phyloP scores from a whole-genome alignment of 2,888 invertebrate genomes.

The Branchipolynoe longqiensis region DNA sequence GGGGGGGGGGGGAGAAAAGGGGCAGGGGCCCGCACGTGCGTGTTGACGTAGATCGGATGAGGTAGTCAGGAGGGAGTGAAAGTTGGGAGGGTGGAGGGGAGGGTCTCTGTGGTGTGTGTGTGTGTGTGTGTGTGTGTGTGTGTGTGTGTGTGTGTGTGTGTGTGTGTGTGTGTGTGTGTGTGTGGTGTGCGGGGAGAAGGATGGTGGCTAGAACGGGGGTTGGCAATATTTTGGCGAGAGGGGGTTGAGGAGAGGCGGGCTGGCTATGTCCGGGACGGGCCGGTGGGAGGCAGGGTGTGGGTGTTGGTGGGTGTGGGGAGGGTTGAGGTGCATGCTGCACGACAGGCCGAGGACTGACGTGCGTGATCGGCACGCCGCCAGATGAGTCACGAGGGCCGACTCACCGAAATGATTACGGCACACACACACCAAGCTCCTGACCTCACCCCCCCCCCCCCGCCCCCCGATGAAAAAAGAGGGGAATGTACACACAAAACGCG shows the following conservation, averaged over 20 bases:
- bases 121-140: neutral
- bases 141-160: neutral
- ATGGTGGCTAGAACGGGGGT: neutral
- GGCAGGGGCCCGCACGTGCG: too few species aligned
- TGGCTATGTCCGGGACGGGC: neutral
- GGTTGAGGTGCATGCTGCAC: neutral
- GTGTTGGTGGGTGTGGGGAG: neutral
- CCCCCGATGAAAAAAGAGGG: neutral
- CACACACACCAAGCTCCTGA: slow-evolving; percentile 7
- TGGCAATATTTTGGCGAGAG: neutral
- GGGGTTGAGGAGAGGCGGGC: neutral
- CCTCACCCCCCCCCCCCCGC: neutral
- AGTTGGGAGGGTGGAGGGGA: neutral
- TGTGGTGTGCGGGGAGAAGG: neutral
- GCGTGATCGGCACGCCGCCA: neutral
- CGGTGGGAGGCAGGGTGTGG: neutral
- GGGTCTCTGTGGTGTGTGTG: neutral
- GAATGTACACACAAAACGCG: too few species aligned
- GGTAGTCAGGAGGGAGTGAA: neutral
- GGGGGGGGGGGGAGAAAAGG: too few species aligned
- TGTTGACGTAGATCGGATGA: neutral
- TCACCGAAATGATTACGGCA: slow-evolving; percentile 44
- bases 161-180: neutral
- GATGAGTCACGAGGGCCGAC: slow-evolving; percentile 20
- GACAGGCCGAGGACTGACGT: too few species aligned